Evolutionary conservation across 2,888 invertebrate species (phyloP).

Genomic region (Drosophila percnosoma): DNA sequence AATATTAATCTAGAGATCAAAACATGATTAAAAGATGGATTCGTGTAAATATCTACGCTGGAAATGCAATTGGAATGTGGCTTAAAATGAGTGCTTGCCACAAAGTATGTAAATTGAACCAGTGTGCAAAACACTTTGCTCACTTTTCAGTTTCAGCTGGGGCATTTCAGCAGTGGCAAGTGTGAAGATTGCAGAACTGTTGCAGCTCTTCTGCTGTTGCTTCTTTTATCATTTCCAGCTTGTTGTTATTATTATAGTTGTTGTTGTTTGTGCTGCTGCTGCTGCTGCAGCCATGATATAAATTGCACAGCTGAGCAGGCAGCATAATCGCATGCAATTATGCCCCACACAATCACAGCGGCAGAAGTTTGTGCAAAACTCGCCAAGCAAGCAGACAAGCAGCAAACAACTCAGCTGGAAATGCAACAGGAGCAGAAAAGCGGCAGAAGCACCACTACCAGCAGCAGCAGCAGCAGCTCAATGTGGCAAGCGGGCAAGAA

Average conservation of each 20-base stretch:
- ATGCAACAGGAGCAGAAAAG: conserved; percentile 43
- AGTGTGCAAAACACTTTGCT: conserved; percentile 41
- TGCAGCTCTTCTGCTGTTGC: conserved; percentile 17
- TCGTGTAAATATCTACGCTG: not conserved
- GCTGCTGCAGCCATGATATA: conserved; percentile 68
- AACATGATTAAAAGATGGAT: too few relatives aligned
- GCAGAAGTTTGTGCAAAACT: conserved; percentile 65
- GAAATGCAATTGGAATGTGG: not conserved
- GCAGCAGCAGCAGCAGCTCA: conserved; percentile 7
- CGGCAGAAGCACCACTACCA: not conserved
- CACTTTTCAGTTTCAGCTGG: conserved; percentile 8
- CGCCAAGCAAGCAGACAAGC: conserved; percentile 55
- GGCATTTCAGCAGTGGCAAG: conserved; percentile 32
- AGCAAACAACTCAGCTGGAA: conserved; percentile 71
- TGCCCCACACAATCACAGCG: conserved; percentile 83
- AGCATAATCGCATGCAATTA: conserved; percentile 85
- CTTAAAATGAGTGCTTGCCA: not conserved
- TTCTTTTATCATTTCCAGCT: conserved; percentile 15
- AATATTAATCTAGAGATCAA: too few relatives aligned
- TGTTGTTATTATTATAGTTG: conserved; percentile 26
- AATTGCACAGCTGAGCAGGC: conserved; percentile 85
- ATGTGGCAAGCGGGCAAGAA: not conserved
- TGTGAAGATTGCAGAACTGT: conserved; percentile 56
- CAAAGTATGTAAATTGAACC: conserved; percentile 11
- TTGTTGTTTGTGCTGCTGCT: conserved; percentile 29